A percentile compares a stretch with the other conserved stretches of the same genome.
phyloP scores from a whole-genome alignment of 2,113 vertebrate genomes.

The Hippocampus abdominalis region DNA sequence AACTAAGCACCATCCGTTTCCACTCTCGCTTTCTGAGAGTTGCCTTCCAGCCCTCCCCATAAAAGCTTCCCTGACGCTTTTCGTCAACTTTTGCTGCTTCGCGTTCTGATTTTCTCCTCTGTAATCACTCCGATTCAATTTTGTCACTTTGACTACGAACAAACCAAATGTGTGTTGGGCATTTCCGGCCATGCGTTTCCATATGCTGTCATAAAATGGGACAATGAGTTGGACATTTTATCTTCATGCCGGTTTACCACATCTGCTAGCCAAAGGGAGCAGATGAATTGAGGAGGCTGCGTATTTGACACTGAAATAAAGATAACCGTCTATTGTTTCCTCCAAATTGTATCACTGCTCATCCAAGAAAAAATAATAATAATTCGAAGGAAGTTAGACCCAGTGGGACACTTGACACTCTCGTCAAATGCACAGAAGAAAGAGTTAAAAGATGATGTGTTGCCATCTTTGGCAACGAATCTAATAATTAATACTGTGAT shows the following conservation, averaged over 20 bases:
- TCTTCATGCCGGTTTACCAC: no score
- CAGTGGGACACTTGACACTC: not conserved
- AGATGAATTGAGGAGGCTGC: no score
- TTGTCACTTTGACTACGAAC: conserved; percentile 9
- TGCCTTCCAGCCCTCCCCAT: conserved; percentile 17
- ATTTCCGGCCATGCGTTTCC: not conserved
- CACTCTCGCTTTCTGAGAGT: conserved; percentile 29
- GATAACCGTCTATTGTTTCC: no score
- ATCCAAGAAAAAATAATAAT: no score
- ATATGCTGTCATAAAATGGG: no score
- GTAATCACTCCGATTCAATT: conserved; percentile 32
- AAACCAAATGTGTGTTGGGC: not conserved
- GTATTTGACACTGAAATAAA: no score
- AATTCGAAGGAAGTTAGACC: not conserved
- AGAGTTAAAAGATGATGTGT: conserved; percentile 23
- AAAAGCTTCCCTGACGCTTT: conserved; percentile 16
- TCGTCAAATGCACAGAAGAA: not conserved
- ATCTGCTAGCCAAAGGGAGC: no score
- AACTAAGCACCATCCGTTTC: conserved; percentile 50
- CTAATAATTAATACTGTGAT: conserved; percentile 27
- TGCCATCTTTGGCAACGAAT: not conserved
- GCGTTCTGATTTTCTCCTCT: conserved; percentile 39
- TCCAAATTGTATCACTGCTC: no score
- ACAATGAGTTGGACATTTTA: no score
- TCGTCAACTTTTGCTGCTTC: conserved; percentile 27